phyloP scores from a whole-genome alignment of 2,888 invertebrate genomes.

The Chaetogeoica ovagalla region DNA sequence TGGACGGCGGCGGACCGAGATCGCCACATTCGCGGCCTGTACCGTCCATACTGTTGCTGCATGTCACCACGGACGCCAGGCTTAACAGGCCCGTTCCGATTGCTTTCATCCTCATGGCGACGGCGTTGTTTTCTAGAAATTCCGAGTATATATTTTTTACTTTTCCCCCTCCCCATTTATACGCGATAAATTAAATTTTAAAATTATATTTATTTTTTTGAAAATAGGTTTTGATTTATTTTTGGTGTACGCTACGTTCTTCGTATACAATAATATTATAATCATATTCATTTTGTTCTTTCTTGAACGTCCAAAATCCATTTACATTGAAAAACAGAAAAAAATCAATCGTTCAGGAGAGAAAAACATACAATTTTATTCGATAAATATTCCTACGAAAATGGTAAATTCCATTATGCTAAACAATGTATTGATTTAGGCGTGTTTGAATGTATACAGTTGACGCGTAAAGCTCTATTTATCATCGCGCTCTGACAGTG shows the following conservation, averaged over 20 bases:
- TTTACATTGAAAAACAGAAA: constrained; percentile 5
- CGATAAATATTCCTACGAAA: not conserved
- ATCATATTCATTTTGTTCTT: not conserved
- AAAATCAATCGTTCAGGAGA: not conserved
- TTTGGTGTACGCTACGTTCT: too few relatives aligned
- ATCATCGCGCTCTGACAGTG: constrained; percentile 25
- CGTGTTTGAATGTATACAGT: not conserved
- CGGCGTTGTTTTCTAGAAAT: not conserved
- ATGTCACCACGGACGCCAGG: constrained; percentile 26
- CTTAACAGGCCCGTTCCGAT: constrained; percentile 24
- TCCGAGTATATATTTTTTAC: not conserved
- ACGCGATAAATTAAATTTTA: too few relatives aligned
- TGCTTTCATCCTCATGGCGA: not conserved
- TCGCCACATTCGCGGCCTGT: constrained; percentile 60
- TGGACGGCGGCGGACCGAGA: constrained; percentile 77
- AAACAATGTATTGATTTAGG: constrained; percentile 3
- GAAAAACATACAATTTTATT: constrained; percentile 2
- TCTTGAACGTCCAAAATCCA: constrained; percentile 18
- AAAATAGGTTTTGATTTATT: too few relatives aligned
- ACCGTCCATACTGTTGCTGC: constrained; percentile 54
- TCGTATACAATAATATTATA: too few relatives aligned
- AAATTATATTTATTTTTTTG: too few relatives aligned
- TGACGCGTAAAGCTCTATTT: constrained; percentile 16
- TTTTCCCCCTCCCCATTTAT: too few relatives aligned
- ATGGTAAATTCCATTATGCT: constrained; percentile 23